phyloP scores from a whole-genome alignment of 1,140 invertebrate species.

The Acyrthosiphon pisum region DNA sequence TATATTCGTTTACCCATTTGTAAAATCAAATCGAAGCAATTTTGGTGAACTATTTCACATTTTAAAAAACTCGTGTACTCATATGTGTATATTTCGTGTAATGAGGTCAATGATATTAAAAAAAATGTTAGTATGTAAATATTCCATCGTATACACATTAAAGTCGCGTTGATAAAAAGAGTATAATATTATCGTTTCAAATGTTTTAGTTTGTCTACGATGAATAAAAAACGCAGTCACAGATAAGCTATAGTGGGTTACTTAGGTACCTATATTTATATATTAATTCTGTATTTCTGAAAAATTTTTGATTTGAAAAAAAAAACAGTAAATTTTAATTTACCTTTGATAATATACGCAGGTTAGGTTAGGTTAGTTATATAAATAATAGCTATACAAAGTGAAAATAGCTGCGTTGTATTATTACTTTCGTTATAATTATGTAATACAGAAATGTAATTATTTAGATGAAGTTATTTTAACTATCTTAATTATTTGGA shows the following conservation, averaged over 20 bases:
- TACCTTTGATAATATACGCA: not conserved
- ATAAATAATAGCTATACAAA: not conserved
- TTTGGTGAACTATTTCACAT: not conserved
- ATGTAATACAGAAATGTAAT: not conserved
- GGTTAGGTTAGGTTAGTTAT: not conserved
- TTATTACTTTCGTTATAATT: not conserved
- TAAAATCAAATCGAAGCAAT: not conserved
- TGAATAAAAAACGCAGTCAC: not conserved
- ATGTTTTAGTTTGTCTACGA: not conserved
- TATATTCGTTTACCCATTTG: not conserved
- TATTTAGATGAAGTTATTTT: not conserved
- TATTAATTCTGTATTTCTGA: not conserved
- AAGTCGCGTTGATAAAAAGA: not conserved
- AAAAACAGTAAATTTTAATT: not conserved
- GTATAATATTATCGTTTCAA: not conserved
- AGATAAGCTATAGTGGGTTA: not conserved
- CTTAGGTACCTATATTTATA: not conserved
- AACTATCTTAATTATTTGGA: not conserved
- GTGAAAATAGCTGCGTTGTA: not conserved
- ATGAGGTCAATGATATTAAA: slow-evolving; percentile 8
- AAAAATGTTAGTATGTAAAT: not conserved
- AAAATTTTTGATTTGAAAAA: not conserved
- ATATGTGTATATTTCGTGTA: not conserved
- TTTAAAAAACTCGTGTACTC: not conserved
- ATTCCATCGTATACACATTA: not conserved